These are phyloP conservation scores for Chymomyza fuscimana DNA, from an alignment of 2,888 invertebrate species.

Conservation along the genomic window DNA sequence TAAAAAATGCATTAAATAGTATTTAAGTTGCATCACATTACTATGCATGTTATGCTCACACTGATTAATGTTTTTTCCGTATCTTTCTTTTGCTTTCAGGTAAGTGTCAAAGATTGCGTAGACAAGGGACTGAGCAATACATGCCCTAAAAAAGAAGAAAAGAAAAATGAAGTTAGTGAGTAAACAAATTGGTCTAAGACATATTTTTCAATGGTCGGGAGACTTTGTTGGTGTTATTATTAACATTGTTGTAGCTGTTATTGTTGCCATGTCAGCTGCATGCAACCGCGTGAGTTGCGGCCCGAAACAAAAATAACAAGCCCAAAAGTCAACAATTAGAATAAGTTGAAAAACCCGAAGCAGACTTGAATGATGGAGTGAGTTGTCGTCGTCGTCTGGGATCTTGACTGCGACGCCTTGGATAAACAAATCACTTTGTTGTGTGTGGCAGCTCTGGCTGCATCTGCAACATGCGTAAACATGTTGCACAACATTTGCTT, in stretches of 20 bases:
- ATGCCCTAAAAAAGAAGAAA: not conserved
- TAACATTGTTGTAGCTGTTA: not conserved
- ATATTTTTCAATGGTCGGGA: not conserved
- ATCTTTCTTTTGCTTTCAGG: slow-evolving; percentile 10
- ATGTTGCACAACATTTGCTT: slow-evolving; percentile 6
- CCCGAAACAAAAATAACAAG: not conserved
- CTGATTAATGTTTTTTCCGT: not conserved
- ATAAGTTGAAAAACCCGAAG: not conserved
- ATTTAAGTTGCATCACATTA: not conserved
- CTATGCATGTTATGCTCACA: not conserved
- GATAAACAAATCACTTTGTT: slow-evolving; percentile 28
- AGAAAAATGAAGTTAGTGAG: not conserved
- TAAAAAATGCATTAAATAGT: not conserved
- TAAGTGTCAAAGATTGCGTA: slow-evolving; percentile 5
- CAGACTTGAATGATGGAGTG: not conserved
- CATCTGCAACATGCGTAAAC: slow-evolving; percentile 4
- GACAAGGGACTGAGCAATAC: not conserved
- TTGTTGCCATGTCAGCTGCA: slow-evolving; percentile 4
- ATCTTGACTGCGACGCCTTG: slow-evolving; percentile 3
- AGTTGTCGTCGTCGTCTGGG: not conserved
- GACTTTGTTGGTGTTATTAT: slow-evolving; percentile 4
- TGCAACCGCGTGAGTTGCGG: slow-evolving; percentile 8
- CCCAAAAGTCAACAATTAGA: slow-evolving; percentile 17
- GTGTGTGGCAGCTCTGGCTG: slow-evolving; percentile 10
- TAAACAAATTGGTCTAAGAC: not conserved